Evolutionary conservation across 2,888 invertebrate species (phyloP), one percentile per base, ranked within the genome.

Genomic region (Kuschelorhynchus macadamiae): DNA sequence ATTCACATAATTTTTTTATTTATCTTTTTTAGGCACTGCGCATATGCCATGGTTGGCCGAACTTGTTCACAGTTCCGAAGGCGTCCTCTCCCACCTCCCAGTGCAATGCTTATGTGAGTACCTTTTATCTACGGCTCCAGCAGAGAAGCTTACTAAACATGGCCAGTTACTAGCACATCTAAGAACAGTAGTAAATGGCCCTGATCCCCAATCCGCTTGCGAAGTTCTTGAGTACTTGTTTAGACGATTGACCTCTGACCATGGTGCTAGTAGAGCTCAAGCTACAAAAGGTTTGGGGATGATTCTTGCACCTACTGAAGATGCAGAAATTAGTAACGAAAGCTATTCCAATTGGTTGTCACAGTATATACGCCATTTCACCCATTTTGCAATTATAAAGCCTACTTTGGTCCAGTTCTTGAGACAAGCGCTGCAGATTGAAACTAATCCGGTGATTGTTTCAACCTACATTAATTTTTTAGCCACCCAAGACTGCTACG

Each of bases 101-200:
- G 96, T 98, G n/a, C 97, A 97, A 80, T 98, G 97, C 81, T 87
- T 98, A 50, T 98, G 98, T 85, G 98, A 98, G 85, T 97, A 97
- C 85, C 87, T 98, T 50, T 88, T 97, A 1, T 88, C 89, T 33
- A 89, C 91, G 72, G 85, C 88, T 0, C 86, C 87, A 1, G 88
- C 88, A 68, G 91, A 91, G 73, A 90, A 90, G 77, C 86, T 89
- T n/a, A 91, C 92, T 60, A 91, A 92, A 72, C 90, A 92, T 76
- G 85, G 85, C 5, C 95, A 96, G 82, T 85, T 75, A 3, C 67
- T 84, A 61, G 84, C 85, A 0, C 89, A 92, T 79, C 83, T 92
- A 46, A 88, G 90, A 76, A 85, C 85, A 1, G 83, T 83, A 1
- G 82, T 82, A 87, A 74, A 88, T 85, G 75, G 88, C 85, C 78